A percentile compares a stretch with the other conserved stretches of the same genome.
phyloP scores from a whole-genome alignment of 2,797 vertebrate species.

The Moxostoma hubbsi region DNA sequence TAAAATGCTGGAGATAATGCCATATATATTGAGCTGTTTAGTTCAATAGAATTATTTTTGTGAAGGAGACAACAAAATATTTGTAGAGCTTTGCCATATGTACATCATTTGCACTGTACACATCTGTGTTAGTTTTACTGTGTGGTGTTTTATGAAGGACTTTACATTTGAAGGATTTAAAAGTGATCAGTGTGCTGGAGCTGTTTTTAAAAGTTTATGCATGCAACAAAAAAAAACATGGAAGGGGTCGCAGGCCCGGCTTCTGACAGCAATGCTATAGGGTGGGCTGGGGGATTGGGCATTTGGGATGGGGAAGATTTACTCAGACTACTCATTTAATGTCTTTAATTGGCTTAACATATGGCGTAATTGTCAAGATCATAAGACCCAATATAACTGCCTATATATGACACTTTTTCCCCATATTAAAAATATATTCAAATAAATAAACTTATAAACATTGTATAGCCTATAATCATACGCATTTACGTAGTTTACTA shows the following conservation, averaged over 20 bases:
- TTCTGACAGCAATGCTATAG: neutral
- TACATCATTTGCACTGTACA: slow-evolving; percentile 16
- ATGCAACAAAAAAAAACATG: neutral
- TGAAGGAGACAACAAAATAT: slow-evolving; percentile 12
- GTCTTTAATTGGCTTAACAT: no score
- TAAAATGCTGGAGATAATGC: slow-evolving; percentile 8
- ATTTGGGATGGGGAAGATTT: no score
- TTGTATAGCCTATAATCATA: no score
- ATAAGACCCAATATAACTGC: no score
- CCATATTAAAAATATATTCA: no score
- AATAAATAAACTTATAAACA: no score
- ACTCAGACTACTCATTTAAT: no score
- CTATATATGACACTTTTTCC: no score
- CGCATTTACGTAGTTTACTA: no score
- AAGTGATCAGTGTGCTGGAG: neutral
- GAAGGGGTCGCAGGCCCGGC: no score
- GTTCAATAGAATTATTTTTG: neutral
- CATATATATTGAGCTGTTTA: no score
- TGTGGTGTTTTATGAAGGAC: slow-evolving; percentile 53
- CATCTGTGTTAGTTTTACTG: slow-evolving; percentile 9
- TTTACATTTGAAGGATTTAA: slow-evolving; percentile 36
- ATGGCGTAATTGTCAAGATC: no score
- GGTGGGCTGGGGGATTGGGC: neutral
- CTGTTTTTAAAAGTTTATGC: neutral
- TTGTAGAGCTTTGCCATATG: slow-evolving; percentile 15